Percentiles rank a stretch among this genome's conserved stretches.
Conservation (phyloP, 2,797 vertebrate genomes). For the Ctenosaura bakeri region DNA sequence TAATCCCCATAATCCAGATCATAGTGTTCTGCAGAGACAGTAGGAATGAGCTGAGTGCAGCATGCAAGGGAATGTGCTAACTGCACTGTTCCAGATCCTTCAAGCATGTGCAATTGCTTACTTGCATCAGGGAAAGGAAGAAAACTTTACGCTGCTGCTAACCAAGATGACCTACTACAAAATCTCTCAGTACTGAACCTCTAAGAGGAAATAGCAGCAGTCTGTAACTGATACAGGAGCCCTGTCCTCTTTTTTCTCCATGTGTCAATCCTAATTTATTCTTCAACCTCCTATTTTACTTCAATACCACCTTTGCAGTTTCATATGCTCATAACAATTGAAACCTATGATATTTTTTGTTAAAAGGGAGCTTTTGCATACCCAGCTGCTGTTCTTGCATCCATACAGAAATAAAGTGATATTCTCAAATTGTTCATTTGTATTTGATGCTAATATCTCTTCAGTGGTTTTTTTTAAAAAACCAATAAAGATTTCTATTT, state of each 20-base stretch:
- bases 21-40: no score
- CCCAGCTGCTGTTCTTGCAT: no score
- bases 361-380: no score
- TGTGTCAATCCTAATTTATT: background rate
- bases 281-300: background rate
- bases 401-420: background rate
- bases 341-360: background rate
- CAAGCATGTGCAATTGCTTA: background rate
- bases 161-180: background rate
- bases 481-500: background rate
- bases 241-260: background rate
- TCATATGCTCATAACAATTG: background rate
- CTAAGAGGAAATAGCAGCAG: background rate
- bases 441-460: background rate
- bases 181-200: background rate
- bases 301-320: background rate
- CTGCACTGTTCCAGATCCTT: background rate
- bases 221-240: background rate
- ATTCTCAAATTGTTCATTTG: background rate
- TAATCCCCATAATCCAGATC: background rate
- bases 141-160: no score
- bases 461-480: background rate
- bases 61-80: background rate
- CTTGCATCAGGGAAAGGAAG: background rate
- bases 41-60: background rate